Percentiles rank a stretch among this genome's conserved stretches.
Conservation (phyloP, 2,113 vertebrate genomes). For the Alligator sinensis region DNA sequence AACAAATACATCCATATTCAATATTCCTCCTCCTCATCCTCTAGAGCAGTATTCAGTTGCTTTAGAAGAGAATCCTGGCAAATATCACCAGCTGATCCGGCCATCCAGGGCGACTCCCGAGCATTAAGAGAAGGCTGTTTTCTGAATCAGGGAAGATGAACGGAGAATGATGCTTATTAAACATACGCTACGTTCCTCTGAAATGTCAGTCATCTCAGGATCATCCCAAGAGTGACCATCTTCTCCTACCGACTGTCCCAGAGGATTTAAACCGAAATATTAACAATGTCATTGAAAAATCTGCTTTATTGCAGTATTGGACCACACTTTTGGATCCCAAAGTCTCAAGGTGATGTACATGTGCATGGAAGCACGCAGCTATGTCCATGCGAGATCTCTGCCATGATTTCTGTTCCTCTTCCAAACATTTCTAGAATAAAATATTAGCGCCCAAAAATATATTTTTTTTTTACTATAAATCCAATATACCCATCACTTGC, state of each 20-base stretch:
- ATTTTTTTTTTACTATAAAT: neutral
- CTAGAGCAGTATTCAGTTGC: neutral
- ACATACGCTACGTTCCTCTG: neutral
- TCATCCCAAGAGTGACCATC: too few species aligned
- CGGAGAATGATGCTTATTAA: neutral
- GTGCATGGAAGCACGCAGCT: neutral
- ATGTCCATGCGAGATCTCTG: neutral
- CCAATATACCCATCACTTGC: neutral
- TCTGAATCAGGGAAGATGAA: neutral
- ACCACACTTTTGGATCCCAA: neutral
- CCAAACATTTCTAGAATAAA: neutral
- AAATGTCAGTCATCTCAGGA: neutral
- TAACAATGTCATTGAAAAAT: neutral
- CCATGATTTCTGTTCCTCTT: neutral
- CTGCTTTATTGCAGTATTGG: neutral
- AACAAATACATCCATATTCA: too few species aligned
- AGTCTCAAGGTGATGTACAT: neutral
- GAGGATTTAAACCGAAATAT: neutral
- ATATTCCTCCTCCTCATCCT: too few species aligned
- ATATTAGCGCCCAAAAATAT: neutral
- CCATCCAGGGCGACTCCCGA: neutral
- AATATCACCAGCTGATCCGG: neutral
- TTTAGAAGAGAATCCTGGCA: neutral
- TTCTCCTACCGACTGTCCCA: neutral
- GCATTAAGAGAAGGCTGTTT: neutral